Evolutionary conservation across 2,888 invertebrate species (phyloP).

Genomic region (Heteromyza rotundicornis): DNA sequence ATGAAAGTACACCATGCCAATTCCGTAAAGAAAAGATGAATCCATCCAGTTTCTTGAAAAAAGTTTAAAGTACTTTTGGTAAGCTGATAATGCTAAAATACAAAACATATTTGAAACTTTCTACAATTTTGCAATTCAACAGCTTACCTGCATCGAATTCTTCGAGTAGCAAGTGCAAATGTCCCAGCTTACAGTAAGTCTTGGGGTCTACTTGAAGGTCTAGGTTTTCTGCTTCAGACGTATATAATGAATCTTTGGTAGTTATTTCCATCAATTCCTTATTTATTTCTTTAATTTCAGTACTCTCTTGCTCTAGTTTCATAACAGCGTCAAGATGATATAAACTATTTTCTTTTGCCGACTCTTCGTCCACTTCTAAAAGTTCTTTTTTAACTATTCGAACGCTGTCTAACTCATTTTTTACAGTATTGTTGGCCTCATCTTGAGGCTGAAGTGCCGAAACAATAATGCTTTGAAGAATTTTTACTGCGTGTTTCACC

Average conservation of each 20-base stretch:
- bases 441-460: constrained; percentile 76
- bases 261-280: not conserved
- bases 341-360: constrained; percentile 33
- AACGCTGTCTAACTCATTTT: constrained; percentile 19
- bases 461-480: constrained; percentile 83
- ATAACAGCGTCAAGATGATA: constrained; percentile 6
- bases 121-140: not conserved
- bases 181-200: constrained; percentile 93
- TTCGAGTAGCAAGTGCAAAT: constrained; percentile 90
- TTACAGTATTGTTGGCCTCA: constrained; percentile 41
- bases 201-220: constrained; percentile 73
- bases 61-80: constrained; percentile 87
- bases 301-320: not conserved
- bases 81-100: constrained; percentile 91
- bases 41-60: constrained; percentile 85
- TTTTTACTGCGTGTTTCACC: constrained; percentile 83
- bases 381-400: constrained; percentile 32
- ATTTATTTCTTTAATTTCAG: not conserved
- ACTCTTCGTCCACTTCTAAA: constrained; percentile 31
- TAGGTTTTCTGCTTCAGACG: constrained; percentile 37
- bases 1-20: constrained; percentile 95
- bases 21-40: constrained; percentile 89
- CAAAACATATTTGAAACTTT: constrained; percentile 5
- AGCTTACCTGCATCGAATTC: constrained; percentile 90
- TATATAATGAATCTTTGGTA: too few species aligned